These are phyloP conservation scores for Australoheros scitulus DNA, from an alignment of 2,113 vertebrate species.

Conservation along the genomic window DNA sequence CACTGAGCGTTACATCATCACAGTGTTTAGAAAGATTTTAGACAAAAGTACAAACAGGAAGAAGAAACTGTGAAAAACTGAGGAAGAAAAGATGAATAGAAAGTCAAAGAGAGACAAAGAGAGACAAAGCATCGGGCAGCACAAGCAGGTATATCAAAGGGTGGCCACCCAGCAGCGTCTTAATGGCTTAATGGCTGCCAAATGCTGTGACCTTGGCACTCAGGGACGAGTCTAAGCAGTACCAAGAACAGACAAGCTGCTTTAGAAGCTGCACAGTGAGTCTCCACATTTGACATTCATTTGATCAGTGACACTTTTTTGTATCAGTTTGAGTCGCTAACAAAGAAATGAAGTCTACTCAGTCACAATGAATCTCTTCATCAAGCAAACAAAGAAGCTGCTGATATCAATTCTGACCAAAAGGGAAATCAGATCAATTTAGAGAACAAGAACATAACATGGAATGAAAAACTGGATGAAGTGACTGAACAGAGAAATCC, in stretches of 20 bases:
- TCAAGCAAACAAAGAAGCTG: background rate
- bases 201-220: constrained; percentile 62
- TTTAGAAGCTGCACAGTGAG: constrained; percentile 53
- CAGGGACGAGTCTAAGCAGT: constrained; percentile 54
- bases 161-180: constrained; percentile 40
- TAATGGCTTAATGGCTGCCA: constrained; percentile 67
- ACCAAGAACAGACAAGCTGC: constrained; percentile 66
- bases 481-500: constrained; percentile 60
- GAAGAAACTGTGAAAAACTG: accelerated
- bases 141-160: constrained; percentile 26
- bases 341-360: background rate
- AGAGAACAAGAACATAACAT: background rate
- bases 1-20: constrained; percentile 3
- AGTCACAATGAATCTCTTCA: too few species aligned
- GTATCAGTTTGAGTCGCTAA: background rate
- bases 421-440: background rate
- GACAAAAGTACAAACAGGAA: background rate
- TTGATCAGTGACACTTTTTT: constrained; percentile 14
- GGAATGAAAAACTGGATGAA: constrained; percentile 1
- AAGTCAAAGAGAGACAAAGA: background rate
- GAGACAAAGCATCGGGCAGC: background rate
- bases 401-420: too few species aligned
- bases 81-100: background rate
- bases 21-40: background rate
- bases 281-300: constrained; percentile 25